Base-by-base conservation (phyloP, 2,888 invertebrate genomes). In the Dasypogon diadema region DNA sequence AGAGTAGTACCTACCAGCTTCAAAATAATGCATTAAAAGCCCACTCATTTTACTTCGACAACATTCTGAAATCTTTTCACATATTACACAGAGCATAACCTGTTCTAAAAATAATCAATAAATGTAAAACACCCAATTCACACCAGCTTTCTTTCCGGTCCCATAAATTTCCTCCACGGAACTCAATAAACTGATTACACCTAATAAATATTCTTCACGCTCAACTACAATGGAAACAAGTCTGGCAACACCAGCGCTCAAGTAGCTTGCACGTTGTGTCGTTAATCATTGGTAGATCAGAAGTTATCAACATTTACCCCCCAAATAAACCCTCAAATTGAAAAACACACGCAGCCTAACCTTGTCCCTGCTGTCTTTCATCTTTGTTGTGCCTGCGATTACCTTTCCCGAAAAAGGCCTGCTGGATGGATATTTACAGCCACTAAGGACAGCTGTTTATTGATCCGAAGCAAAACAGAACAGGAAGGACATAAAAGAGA, bases 161-260 rank as follows among this genome's bases (percentile, higher is more conserved):
- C 37, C 60, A 21, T 60, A 37, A 60, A 60, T 60, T 37, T 37
- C 12, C 42, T 12, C 42, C 42, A 42, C 42, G n/a, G n/a, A 42
- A 42, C 42, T 42, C 42, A 63, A 63, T 37, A 65, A 65, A 24
- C 48, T 26, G 65, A 46, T 48, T 54, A 30, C 51, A 70, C 70
- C 30, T 54, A 70, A 70, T 70, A 70, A 70, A 70, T 70, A 54
- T 70, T 48, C 30, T 68, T 70, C 70, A 70, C 70, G 70, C 70
- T 70, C 21, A 2, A 26, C 10, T 16, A 70, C 70, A 70, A 54
- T 37, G 34, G 21, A 54, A 70, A 54, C 70, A 54, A 70, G n/a
- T 24, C 70, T 70, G 70, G 70, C 70, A 70, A 70, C 70, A 70
- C 70, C 70, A 70, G n/a, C n/a, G n/a, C 21, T 70, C 54, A 21